Conservation (phyloP, 2,888 invertebrate genomes). For the Pyralis farinalis region DNA sequence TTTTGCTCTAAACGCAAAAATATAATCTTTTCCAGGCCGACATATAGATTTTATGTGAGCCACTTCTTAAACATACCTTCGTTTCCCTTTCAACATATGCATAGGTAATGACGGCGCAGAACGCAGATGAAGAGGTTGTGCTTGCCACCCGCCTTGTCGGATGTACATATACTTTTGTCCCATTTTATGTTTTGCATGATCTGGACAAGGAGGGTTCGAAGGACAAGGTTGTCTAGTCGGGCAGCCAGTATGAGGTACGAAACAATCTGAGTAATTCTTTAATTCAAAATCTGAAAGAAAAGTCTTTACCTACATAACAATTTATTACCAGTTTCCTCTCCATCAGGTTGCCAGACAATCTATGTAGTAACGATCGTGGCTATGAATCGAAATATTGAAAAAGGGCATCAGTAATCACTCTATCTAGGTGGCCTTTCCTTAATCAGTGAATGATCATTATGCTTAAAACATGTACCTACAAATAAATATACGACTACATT, state of each 20-base stretch:
- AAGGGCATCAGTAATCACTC: too few relatives aligned
- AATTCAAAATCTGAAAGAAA: conserved; percentile 37
- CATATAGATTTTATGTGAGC: too few relatives aligned
- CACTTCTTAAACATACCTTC: conserved; percentile 22
- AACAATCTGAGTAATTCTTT: conserved; percentile 43
- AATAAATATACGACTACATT: too few relatives aligned
- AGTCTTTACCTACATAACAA: background rate
- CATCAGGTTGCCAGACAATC: too few relatives aligned
- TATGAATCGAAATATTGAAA: too few relatives aligned
- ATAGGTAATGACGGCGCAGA: conserved; percentile 4
- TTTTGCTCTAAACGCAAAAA: too few relatives aligned
- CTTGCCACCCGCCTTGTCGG: conserved; percentile 24
- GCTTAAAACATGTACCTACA: too few relatives aligned
- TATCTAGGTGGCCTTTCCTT: too few relatives aligned
- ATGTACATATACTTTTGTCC: conserved; percentile 27
- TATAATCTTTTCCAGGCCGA: too few relatives aligned
- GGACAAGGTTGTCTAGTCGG: conserved; percentile 27
- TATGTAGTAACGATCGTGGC: too few relatives aligned
- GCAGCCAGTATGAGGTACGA: conserved; percentile 22
- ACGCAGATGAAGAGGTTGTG: conserved; percentile 13
- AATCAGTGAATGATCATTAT: too few relatives aligned
- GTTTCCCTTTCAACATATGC: conserved; percentile 29
- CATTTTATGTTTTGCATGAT: conserved; percentile 28
- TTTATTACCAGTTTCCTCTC: background rate
- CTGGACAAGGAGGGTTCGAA: conserved; percentile 25